Base-by-base conservation (phyloP, 2,888 invertebrate species). In the Mamestra brassicae region DNA sequence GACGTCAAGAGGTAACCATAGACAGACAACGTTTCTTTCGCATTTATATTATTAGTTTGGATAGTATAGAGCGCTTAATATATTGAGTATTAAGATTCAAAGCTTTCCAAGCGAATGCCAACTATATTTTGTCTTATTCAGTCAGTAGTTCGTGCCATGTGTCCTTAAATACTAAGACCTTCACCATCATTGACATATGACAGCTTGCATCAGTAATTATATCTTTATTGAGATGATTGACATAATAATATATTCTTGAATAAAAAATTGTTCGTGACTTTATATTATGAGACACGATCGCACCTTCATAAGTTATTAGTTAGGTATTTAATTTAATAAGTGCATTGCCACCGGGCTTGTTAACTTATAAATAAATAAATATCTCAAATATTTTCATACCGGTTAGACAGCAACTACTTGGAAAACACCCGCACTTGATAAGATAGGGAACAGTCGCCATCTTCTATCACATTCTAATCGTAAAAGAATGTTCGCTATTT, bases 391-490 rank as follows among this genome's bases (percentile, higher is more conserved):
- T 50, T 57, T 66, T 42, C 60, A 36, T 42, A 74, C 69, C 36
- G 26, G 63, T 74, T 65, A 34, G 6, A 60, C 61, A 72, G 61
- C 57, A 54, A 60, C 42, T 52, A n/a, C 54, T 62, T 66, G 11
- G 58, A 67, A 64, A 72, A 61, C 47, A 78, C 15, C 50, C 52
- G 57, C 57, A 54, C 15, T 52, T 36, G 47, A 50, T 66, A 52
- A 47, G 63, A 11, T 34, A 34, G 8, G 26, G 42, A 54, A 63
- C 50, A 50, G 17, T 34, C 26, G n/a, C 57, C 65, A 62, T 79
- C 73, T 67, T 78, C 47, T 55, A 66, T 83, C 68, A 52, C 74
- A 80, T 67, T 81, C 36, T 70, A 60, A 83, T 80, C 58, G 50
- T 13, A 13, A 55, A 60, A 81, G 17, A 70, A 80, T 57, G 45